Evolutionary conservation across 2,888 invertebrate species (phyloP).

Genomic region (Hartigia nigra): DNA sequence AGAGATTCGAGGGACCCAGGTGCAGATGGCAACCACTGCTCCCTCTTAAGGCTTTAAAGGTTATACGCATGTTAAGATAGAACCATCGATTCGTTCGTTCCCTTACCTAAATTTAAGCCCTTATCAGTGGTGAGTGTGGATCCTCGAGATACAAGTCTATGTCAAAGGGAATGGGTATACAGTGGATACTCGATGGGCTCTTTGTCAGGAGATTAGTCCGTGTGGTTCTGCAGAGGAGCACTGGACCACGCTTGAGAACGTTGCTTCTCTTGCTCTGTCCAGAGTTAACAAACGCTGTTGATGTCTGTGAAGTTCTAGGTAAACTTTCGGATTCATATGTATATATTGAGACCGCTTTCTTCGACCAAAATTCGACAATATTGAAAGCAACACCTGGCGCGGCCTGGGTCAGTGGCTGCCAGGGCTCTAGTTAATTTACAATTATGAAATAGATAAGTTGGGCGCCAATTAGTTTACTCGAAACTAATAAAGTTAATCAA

Average conservation of each 20-base stretch:
- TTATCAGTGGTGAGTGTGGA: conserved; percentile 48
- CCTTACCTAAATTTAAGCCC: conserved; percentile 45
- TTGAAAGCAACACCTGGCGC: no score
- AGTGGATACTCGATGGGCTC: conserved; percentile 61
- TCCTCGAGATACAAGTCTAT: conserved; percentile 49
- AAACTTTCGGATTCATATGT: not conserved
- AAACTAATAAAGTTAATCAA: no score
- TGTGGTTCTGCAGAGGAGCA: conserved; percentile 24
- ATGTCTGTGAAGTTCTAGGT: not conserved
- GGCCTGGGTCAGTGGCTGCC: no score
- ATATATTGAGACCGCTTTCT: no score
- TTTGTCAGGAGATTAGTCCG: conserved; percentile 56
- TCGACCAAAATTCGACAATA: no score
- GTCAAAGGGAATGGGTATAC: conserved; percentile 52
- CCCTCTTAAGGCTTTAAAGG: not conserved
- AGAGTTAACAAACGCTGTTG: not conserved
- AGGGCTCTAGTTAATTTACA: no score
- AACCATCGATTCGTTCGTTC: conserved; percentile 27
- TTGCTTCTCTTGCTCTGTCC: not conserved
- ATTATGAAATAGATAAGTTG: no score
- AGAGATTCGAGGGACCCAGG: not conserved
- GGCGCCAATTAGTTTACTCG: no score
- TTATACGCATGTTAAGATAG: not conserved
- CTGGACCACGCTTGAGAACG: conserved; percentile 7
- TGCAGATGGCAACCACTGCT: not conserved